A percentile compares a stretch with the other conserved stretches of the same genome.
phyloP scores from a whole-genome alignment of 2,888 invertebrate species.

The Piscicola geometra region DNA sequence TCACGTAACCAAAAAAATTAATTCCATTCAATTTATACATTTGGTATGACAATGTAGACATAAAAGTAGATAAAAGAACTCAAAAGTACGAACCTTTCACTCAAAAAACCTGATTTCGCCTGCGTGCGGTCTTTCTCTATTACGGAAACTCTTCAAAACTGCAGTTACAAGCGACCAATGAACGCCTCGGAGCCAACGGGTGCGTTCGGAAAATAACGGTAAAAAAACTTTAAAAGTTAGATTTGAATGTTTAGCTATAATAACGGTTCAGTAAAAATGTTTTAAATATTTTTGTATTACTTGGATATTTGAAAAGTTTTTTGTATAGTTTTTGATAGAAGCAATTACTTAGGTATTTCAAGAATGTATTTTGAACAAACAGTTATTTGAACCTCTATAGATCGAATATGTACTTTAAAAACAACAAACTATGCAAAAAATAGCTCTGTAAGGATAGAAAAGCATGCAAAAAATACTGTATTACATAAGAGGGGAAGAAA shows the following conservation, averaged over 20 bases:
- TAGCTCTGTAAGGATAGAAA: too few species aligned
- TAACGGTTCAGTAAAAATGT: neutral
- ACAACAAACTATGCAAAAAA: too few species aligned
- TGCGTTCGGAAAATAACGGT: too few species aligned
- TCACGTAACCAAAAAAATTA: neutral
- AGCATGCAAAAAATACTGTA: too few species aligned
- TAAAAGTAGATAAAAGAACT: neutral
- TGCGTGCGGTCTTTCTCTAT: neutral
- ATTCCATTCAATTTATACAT: neutral
- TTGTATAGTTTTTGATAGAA: neutral
- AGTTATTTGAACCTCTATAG: too few species aligned
- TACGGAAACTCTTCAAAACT: slow-evolving; percentile 18
- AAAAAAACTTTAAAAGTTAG: neutral
- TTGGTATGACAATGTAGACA: neutral
- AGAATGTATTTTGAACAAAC: too few species aligned
- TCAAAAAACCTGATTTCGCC: slow-evolving; percentile 7
- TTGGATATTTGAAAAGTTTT: neutral
- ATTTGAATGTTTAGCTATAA: too few species aligned
- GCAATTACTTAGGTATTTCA: too few species aligned
- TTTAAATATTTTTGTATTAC: neutral
- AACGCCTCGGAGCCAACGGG: neutral
- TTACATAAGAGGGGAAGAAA: too few species aligned
- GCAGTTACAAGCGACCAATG: slow-evolving; percentile 16
- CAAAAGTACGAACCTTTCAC: slow-evolving; percentile 3
- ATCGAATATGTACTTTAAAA: too few species aligned